phyloP scores from a whole-genome alignment of 2,888 invertebrate species.

The Sericinus montela region DNA sequence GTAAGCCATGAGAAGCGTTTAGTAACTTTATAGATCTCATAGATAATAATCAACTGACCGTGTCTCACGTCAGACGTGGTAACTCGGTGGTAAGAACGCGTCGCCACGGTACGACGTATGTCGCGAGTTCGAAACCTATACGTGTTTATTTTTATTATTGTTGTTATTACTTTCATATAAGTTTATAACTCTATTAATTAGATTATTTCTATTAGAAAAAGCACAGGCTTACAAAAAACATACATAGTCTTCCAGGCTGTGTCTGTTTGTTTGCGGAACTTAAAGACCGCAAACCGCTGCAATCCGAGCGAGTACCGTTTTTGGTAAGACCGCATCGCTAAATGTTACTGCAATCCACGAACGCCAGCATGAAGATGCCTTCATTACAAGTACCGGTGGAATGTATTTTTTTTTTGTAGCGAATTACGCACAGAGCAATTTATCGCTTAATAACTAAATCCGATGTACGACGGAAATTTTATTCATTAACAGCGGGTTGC shows the following conservation, averaged over 20 bases:
- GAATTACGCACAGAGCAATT: conserved; percentile 1
- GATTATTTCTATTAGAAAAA: not conserved
- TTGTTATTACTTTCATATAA: too few relatives aligned
- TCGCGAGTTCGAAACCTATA: too few relatives aligned
- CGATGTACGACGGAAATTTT: not conserved
- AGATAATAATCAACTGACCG: too few relatives aligned
- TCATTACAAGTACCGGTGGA: conserved; percentile 24
- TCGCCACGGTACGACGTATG: too few relatives aligned
- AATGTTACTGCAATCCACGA: conserved; percentile 14
- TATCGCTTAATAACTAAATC: conserved; percentile 10
- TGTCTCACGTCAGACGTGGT: too few relatives aligned
- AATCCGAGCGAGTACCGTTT: conserved; percentile 36
- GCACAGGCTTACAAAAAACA: not conserved
- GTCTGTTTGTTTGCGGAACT: too few relatives aligned
- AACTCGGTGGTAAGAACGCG: too few relatives aligned
- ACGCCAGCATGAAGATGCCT: conserved; percentile 18
- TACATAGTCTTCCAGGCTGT: not conserved
- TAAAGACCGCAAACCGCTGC: conserved; percentile 30
- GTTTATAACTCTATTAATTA: too few relatives aligned
- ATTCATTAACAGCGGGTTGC: too few relatives aligned
- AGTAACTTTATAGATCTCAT: too few relatives aligned
- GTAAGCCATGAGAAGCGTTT: too few relatives aligned
- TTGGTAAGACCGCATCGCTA: conserved; percentile 40
- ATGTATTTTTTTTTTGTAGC: conserved; percentile 6
- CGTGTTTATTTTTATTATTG: too few relatives aligned